These are phyloP conservation scores for Oryzaephilus surinamensis DNA, from an alignment of 1,140 invertebrate genomes.

Conservation along the genomic window DNA sequence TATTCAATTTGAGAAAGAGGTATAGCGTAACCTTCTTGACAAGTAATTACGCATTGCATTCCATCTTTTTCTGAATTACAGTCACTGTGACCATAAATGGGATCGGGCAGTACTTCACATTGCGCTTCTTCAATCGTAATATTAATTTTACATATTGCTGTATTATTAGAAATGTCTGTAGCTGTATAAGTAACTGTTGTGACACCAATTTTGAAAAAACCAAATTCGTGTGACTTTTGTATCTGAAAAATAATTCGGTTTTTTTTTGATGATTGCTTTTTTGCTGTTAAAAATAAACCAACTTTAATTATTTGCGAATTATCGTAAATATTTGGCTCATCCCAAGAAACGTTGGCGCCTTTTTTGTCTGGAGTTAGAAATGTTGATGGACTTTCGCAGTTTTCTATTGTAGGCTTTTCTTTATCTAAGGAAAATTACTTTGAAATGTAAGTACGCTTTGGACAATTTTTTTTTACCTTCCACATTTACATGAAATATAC, in stretches of 20 bases:
- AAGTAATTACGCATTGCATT: slow-evolving; percentile 46
- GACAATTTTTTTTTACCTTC: slow-evolving; percentile 33
- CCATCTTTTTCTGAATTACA: slow-evolving; percentile 40
- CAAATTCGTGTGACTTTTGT: slow-evolving; percentile 38
- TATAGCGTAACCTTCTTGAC: slow-evolving; percentile 51
- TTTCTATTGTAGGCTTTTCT: slow-evolving; percentile 51
- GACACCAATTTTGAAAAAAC: slow-evolving; percentile 45
- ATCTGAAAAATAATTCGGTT: slow-evolving; percentile 4
- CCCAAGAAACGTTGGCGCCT: slow-evolving; percentile 44
- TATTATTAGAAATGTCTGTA: slow-evolving; percentile 48
- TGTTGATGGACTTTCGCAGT: slow-evolving; percentile 47
- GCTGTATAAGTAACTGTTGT: slow-evolving; percentile 50
- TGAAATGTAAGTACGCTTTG: background rate
- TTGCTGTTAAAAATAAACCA: slow-evolving; percentile 1
- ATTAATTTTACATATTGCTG: slow-evolving; percentile 46
- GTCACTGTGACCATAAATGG: slow-evolving; percentile 45
- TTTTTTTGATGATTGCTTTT: background rate
- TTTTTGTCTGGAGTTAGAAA: slow-evolving; percentile 39
- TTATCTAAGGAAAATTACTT: slow-evolving; percentile 38
- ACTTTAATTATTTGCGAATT: slow-evolving; percentile 45
- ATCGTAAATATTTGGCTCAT: slow-evolving; percentile 57
- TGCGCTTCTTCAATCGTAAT: slow-evolving; percentile 52
- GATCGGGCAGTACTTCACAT: slow-evolving; percentile 44
- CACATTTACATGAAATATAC: slow-evolving; percentile 42
- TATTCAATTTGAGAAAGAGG: slow-evolving; percentile 24